These are phyloP conservation scores for Abrostola tripartita DNA, from an alignment of 2,888 invertebrate genomes.

Conservation along the genomic window DNA sequence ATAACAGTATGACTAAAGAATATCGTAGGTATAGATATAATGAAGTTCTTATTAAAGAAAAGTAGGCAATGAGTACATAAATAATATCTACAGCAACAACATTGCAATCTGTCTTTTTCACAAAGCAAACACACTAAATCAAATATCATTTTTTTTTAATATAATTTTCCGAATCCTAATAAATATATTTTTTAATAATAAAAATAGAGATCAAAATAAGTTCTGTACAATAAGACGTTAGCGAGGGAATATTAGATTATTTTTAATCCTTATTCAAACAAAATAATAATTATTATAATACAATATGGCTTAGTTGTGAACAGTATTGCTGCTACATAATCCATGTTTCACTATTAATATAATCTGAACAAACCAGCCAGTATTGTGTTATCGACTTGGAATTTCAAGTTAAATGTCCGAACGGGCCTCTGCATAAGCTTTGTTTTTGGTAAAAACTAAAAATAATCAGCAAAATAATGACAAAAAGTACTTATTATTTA, in stretches of 20 bases:
- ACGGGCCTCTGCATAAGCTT: not conserved
- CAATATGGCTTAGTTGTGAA: conserved; percentile 18
- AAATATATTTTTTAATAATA: conserved; percentile 24
- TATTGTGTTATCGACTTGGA: not conserved
- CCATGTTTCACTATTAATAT: not conserved
- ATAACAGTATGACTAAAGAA: conserved; percentile 41
- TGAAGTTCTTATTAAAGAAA: conserved; percentile 31
- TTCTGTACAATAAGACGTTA: conserved; percentile 40
- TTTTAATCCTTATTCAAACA: conserved; percentile 9
- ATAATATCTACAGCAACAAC: conserved; percentile 21
- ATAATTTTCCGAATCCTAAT: conserved; percentile 30
- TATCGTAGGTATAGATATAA: conserved; percentile 23
- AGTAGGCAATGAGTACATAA: conserved; percentile 21
- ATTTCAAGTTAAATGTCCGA: not conserved
- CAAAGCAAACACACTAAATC: conserved; percentile 27
- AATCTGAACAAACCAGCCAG: not conserved
- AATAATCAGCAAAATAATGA: conserved; percentile 5
- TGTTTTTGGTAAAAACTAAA: too few species aligned
- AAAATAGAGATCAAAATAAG: conserved; percentile 50
- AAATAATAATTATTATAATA: conserved; percentile 11
- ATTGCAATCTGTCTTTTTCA: conserved; percentile 12
- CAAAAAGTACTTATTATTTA: conserved; percentile 5
- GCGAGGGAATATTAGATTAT: conserved; percentile 15
- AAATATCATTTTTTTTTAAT: conserved; percentile 19
- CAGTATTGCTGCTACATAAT: conserved; percentile 1